phyloP scores from a whole-genome alignment of 2,113 vertebrate species.

The Nesogale talazaci region DNA sequence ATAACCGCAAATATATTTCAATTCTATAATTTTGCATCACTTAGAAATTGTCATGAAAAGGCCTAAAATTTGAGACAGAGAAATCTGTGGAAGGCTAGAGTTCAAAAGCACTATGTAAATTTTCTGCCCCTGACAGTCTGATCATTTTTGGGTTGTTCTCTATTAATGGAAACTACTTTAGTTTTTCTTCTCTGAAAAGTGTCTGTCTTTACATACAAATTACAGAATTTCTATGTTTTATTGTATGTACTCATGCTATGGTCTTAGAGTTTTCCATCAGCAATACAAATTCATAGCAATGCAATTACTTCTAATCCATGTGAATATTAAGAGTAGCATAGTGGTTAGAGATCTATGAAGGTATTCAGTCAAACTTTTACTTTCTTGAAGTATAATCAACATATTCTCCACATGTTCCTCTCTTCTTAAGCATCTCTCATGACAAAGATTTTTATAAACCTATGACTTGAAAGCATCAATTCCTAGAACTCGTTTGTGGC shows the following conservation, averaged over 20 bases:
- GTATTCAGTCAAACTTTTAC: neutral
- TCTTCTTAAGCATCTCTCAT: neutral
- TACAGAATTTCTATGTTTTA: neutral
- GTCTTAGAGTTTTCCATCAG: constrained; percentile 35
- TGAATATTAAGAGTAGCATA: neutral
- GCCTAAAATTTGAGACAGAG: neutral
- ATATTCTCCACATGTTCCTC: neutral
- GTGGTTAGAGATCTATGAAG: neutral
- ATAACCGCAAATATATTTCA: neutral
- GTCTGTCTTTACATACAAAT: neutral
- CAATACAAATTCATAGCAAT: constrained; percentile 21
- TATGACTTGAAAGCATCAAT: neutral
- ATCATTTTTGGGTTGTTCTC: neutral
- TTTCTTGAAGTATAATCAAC: neutral
- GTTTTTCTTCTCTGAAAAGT: neutral
- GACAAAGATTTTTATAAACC: neutral
- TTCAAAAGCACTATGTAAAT: neutral
- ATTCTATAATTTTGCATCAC: neutral
- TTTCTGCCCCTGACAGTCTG: neutral
- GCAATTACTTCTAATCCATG: neutral
- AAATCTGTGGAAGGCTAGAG: neutral
- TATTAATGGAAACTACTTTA: neutral
- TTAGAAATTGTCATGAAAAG: constrained; percentile 35
- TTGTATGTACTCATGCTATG: neutral
- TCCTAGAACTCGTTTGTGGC: neutral